Conservation (phyloP, 2,113 vertebrate species). For the Theristicus caerulescens region DNA sequence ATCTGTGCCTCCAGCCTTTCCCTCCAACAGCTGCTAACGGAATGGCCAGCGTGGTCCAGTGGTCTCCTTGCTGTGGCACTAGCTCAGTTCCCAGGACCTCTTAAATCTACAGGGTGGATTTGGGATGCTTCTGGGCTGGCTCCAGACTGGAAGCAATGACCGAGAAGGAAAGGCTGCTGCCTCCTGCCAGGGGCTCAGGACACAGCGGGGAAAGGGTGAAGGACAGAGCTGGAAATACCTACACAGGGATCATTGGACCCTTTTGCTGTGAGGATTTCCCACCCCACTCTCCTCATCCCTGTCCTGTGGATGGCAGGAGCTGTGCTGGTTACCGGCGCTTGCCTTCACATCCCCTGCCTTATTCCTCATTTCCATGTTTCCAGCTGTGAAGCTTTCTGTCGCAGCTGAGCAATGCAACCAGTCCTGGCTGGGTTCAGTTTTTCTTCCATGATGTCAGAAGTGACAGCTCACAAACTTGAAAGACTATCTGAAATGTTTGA, state of each 20-base stretch:
- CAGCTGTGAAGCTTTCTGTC: not conserved
- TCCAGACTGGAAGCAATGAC: not conserved
- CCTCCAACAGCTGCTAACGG: not conserved
- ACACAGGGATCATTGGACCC: no score
- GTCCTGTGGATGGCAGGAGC: not conserved
- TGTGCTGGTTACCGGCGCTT: not conserved
- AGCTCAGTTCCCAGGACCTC: not conserved
- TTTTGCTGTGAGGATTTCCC: not conserved
- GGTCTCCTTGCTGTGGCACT: not conserved
- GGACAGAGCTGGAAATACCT: not conserved
- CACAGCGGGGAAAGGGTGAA: not conserved
- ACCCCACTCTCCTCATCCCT: not conserved
- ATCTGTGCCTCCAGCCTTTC: fast-evolving
- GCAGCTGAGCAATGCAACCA: fast-evolving
- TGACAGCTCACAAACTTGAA: not conserved
- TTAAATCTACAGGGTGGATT: not conserved
- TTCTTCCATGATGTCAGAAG: not conserved
- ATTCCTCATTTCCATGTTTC: not conserved
- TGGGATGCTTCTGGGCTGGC: not conserved
- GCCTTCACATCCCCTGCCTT: not conserved
- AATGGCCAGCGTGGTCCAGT: not conserved
- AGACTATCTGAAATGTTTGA: not conserved
- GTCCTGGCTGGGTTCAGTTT: not conserved
- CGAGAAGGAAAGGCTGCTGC: not conserved
- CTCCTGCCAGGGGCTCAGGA: not conserved